Base-by-base conservation (phyloP, 2,113 vertebrate genomes). In the Oostethus manadensis region DNA sequence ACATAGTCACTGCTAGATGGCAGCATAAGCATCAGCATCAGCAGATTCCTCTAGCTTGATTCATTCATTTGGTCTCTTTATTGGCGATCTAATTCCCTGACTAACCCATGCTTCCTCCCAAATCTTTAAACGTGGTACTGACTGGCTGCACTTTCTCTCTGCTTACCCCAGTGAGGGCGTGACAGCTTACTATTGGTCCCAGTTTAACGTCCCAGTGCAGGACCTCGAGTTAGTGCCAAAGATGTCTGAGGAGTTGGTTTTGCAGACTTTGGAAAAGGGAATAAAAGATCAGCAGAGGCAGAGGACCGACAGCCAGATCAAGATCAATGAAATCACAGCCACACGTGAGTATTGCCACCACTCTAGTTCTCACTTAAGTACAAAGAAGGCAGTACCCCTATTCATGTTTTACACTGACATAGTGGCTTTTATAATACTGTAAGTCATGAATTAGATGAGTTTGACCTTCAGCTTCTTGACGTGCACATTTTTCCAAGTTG, bases 181-280 rank as follows among this genome's bases (percentile, higher is more conserved):
- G 20, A 42, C 47, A 2, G 89, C 83, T 17, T 92, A 88, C 73
- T 80, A 86, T 67, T 91, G 89, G 90, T 83, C 74, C 57, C 74
- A 74, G 70, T 92, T 92, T 68, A 58, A 84, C 1, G 56, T 92
- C 51, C 89, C 90, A 8, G 38, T 47, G 0, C 1, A 10, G 0
- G 81, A 89, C 33, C 58, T 79, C 55, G 84, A 84, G 40, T 4
- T 79, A 0, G 17, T 81, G 35, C 80, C 84, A 0, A 73, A 86
- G 53, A 66, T 92, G 50, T 83, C 90, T 0, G 88, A 89, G 51
- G 72, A 84, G 10, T 82, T 80, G 0, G 68, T 91, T 21, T 40
- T 81, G 26, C 53, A 86, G 10, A 35, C 57, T 1, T 70, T 92
- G 58, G 79, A 83, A 51, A 38, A 4, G 0, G 62, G 71, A 18